phyloP scores from a whole-genome alignment of 1,140 invertebrate genomes.

The Oedothorax gibbosus region DNA sequence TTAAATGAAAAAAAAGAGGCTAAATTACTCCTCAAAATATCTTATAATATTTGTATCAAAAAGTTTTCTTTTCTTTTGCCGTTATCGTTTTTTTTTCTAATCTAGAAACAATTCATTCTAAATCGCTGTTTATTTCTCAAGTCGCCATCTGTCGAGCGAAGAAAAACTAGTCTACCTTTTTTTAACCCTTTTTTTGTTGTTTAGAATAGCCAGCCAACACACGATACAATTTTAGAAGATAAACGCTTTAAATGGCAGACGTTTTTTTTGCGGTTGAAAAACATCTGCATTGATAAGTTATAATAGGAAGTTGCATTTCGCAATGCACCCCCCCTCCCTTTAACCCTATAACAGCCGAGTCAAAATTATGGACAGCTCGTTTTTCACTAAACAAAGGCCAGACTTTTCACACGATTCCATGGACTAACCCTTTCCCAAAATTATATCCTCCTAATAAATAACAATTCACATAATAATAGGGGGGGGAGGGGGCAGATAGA shows the following conservation, averaged over 20 bases:
- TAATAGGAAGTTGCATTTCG: constrained; percentile 25
- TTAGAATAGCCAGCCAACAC: constrained; percentile 30
- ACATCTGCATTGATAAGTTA: constrained; percentile 56
- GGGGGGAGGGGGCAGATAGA: too few species aligned
- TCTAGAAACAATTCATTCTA: constrained; percentile 32
- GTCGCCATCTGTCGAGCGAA: constrained; percentile 48
- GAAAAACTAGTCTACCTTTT: constrained; percentile 29
- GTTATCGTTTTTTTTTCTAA: constrained; percentile 21
- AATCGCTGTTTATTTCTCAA: constrained; percentile 50
- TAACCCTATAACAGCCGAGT: background rate
- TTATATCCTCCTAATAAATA: too few species aligned
- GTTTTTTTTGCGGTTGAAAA: background rate
- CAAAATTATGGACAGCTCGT: constrained; percentile 3
- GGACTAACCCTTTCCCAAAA: background rate
- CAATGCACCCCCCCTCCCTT: background rate
- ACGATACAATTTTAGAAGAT: constrained; percentile 53
- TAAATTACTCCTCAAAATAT: constrained; percentile 56
- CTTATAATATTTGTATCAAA: constrained; percentile 54
- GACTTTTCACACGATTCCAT: constrained; percentile 14
- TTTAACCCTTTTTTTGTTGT: constrained; percentile 14
- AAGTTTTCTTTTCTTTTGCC: constrained; percentile 32
- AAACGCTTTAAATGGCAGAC: constrained; percentile 27
- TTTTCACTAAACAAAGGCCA: constrained; percentile 32
- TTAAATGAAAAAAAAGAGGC: constrained; percentile 19
- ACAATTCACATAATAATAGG: too few species aligned